Base-by-base conservation (phyloP, 2,888 invertebrate species). In the Pyrrhia umbra region DNA sequence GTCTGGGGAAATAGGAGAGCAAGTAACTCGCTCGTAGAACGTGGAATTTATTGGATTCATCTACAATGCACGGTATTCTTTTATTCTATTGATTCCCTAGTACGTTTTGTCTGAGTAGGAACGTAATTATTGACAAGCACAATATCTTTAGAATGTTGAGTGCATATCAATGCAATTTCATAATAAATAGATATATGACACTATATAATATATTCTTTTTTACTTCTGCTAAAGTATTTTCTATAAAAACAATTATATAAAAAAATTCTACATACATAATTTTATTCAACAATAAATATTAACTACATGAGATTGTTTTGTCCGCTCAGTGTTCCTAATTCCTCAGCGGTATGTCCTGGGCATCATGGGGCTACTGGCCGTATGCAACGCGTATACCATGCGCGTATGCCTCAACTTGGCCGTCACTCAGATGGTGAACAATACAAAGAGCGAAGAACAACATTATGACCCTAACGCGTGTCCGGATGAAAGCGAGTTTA, bases 321-420 rank as follows among this genome's bases (percentile, higher is more conserved):
- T 89, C 87, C 92, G 63, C 79, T 79, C 68, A 96, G 96, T 94
- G 86, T 96, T 96, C 88, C 66, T 96, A 84, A 95, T 96, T 80
- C 96, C 96, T 49, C 97, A 97, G 92, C 95, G 97, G 81, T 96
- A 96, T 87, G 95, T 97, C 81, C 90, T 97, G 80, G 96, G 96
- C 79, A 95, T 97, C 70, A 97, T 97, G 97, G 96, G 97, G n/a
- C 95, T 97, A 81, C 85, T 97, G 77, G 97, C 96, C 6, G 95
- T 97, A n/a, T 95, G 96, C 87, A 97, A 96, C 85, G 97, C 97
- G n/a, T 97, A 97, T 84, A 96, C 96, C 40, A 97, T 97, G 97
- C 95, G 97, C 8, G 96, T 97, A 1, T 96, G 96, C 68, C 95
- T 97, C 51, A 97, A 97, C 71, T 95, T 97, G 54, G 96, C 97